These are phyloP conservation scores for Bradynema listronoti DNA, from an alignment of 1,140 invertebrate genomes.

Conservation along the genomic window DNA sequence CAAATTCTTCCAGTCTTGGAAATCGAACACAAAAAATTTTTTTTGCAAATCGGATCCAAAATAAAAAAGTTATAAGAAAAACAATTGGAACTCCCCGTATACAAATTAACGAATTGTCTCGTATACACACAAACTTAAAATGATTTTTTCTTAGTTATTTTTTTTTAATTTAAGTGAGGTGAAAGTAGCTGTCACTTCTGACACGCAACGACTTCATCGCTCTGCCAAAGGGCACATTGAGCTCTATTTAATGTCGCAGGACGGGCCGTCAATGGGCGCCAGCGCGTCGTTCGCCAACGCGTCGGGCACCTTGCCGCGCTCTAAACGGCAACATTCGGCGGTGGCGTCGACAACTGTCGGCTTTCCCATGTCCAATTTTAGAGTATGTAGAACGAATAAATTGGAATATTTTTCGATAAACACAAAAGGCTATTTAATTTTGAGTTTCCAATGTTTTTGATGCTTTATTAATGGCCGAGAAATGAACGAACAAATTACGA, in stretches of 20 bases:
- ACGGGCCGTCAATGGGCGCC: neutral
- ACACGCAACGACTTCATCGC: slow-evolving; percentile 21
- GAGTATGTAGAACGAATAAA: too few species aligned
- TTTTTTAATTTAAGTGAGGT: slow-evolving; percentile 36
- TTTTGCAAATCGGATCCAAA: too few species aligned
- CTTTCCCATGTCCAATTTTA: neutral
- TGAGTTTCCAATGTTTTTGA: neutral
- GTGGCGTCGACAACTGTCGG: slow-evolving; percentile 9
- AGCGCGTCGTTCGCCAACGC: slow-evolving; percentile 4
- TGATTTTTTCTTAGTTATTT: neutral
- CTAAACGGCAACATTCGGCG: slow-evolving; percentile 18
- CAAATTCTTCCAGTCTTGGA: neutral
- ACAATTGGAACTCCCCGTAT: too few species aligned
- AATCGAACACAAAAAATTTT: neutral
- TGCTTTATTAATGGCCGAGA: neutral
- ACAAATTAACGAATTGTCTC: neutral
- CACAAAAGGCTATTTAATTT: neutral
- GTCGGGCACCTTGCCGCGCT: slow-evolving; percentile 18
- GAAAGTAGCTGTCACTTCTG: slow-evolving; percentile 35
- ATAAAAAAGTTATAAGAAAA: too few species aligned
- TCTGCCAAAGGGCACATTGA: slow-evolving; percentile 31
- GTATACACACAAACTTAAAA: neutral
- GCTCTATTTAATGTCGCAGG: slow-evolving; percentile 30
- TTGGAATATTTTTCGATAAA: slow-evolving; percentile 15
- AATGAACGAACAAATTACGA: neutral